Conservation (phyloP, 2,113 vertebrate genomes). For the Laticauda colubrina region DNA sequence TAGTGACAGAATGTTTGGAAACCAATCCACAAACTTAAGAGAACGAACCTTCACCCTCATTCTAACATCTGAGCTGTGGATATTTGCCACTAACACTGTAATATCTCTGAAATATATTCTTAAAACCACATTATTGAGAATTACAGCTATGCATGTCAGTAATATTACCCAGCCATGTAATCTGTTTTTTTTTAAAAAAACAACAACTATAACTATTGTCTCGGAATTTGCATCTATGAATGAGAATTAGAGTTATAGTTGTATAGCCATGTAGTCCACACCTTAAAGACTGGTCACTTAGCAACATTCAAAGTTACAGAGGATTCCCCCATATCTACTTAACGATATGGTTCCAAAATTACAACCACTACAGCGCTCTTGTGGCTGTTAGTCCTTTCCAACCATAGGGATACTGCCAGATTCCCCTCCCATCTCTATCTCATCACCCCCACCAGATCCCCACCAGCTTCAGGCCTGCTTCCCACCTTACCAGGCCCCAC, state of each 20-base stretch:
- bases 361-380: not conserved
- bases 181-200: not conserved
- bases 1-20: no score
- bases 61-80: no score
- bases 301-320: not conserved
- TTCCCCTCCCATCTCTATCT: not conserved
- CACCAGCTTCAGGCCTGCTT: not conserved
- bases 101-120: no score
- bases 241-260: not conserved
- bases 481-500: not conserved
- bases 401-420: not conserved
- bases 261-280: not conserved
- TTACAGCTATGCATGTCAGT: not conserved
- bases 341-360: not conserved
- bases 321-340: not conserved
- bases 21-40: no score
- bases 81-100: no score
- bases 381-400: not conserved
- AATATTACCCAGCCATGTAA: not conserved
- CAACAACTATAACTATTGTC: not conserved
- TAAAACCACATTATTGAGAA: no score
- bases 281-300: not conserved
- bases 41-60: no score
- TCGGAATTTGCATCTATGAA: not conserved
- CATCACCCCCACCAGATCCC: not conserved